Percentiles rank a stretch among this genome's conserved stretches.
Conservation (phyloP, 2,888 invertebrate species). For the Polydrusus cervinus region DNA sequence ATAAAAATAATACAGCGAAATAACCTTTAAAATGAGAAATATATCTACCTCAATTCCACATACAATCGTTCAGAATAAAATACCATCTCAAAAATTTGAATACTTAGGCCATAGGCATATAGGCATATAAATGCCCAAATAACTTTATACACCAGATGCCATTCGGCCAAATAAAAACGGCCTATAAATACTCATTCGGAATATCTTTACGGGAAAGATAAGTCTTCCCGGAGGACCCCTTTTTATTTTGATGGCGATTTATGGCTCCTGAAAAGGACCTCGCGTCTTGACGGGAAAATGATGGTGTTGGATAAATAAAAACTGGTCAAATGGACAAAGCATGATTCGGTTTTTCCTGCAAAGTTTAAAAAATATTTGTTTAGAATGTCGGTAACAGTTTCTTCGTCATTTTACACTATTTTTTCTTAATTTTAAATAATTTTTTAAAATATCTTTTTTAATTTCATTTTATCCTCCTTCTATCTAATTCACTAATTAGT, state of each 20-base stretch:
- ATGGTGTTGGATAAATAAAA: slow-evolving; percentile 39
- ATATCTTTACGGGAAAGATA: slow-evolving; percentile 40
- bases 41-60: no score
- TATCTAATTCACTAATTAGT: no score
- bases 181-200: slow-evolving; percentile 43
- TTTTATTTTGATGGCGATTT: slow-evolving; percentile 45
- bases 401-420: no score
- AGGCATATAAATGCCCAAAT: slow-evolving; percentile 7
- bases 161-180: slow-evolving; percentile 38
- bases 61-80: no score
- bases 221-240: slow-evolving; percentile 39
- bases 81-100: slow-evolving; percentile 2
- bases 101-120: neutral
- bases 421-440: no score
- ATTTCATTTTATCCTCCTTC: no score
- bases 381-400: no score
- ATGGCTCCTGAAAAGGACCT: slow-evolving; percentile 30
- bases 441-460: no score
- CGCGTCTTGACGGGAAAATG: slow-evolving; percentile 25
- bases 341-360: neutral
- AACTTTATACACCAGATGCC: slow-evolving; percentile 12
- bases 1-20: no score
- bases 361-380: no score
- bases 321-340: slow-evolving; percentile 24
- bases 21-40: no score